phyloP scores from a whole-genome alignment of 2,888 invertebrate species.

The Pollenia amentaria region DNA sequence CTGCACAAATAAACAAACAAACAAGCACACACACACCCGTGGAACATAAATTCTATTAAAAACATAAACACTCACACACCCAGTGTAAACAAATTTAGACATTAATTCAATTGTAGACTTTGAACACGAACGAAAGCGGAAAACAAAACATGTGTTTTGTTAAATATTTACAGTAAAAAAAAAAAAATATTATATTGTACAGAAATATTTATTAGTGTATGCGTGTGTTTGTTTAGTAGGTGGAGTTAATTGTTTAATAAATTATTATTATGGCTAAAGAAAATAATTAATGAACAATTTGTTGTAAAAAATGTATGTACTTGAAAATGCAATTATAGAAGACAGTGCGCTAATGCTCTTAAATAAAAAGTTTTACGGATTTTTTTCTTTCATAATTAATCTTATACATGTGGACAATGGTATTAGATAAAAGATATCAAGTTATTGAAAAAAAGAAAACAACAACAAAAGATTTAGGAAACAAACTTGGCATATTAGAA shows the following conservation, averaged over 20 bases:
- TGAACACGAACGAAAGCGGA: slow-evolving; percentile 5
- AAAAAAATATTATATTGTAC: background rate
- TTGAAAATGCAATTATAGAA: slow-evolving; percentile 17
- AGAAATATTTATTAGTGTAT: no score
- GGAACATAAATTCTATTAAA: no score
- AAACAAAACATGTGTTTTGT: slow-evolving; percentile 36
- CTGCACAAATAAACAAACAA: background rate
- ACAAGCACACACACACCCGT: background rate
- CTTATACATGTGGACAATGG: no score
- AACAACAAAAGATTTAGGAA: no score
- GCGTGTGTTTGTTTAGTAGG: slow-evolving; percentile 20
- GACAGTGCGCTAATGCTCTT: background rate
- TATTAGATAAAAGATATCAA: no score
- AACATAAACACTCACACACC: background rate
- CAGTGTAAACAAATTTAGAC: slow-evolving; percentile 53
- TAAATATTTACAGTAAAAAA: slow-evolving; percentile 21
- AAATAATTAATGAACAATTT: slow-evolving; percentile 22
- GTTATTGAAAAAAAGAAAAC: no score
- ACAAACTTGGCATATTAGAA: no score
- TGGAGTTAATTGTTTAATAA: slow-evolving; percentile 49
- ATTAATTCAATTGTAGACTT: slow-evolving; percentile 47
- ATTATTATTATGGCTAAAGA: slow-evolving; percentile 17
- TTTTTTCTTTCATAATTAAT: no score
- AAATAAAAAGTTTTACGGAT: background rate
- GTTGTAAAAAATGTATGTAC: background rate